Evolutionary conservation across 2,888 invertebrate genomes (phyloP).

Genomic region (Torymus auratus): DNA sequence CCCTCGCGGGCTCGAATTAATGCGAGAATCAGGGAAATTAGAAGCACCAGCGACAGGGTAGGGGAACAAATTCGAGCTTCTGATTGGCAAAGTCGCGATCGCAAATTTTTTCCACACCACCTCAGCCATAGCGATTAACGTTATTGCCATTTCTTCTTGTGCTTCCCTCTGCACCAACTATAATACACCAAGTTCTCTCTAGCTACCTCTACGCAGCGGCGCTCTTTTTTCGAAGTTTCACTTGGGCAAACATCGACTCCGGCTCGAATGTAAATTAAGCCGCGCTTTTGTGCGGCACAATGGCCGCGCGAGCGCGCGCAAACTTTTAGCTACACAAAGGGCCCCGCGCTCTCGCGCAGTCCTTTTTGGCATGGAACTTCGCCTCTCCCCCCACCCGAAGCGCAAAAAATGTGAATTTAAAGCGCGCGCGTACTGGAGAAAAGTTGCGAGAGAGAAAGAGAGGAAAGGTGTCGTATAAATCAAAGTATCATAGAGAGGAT

Average conservation of each 20-base stretch:
- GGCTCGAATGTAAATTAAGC: constrained; percentile 27
- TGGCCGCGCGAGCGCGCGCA: not conserved
- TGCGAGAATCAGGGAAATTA: constrained; percentile 56
- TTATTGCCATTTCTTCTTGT: no score
- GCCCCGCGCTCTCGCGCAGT: not conserved
- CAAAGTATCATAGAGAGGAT: not conserved
- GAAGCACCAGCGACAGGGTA: constrained; percentile 29
- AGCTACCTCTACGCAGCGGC: no score
- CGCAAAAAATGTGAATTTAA: constrained; percentile 14
- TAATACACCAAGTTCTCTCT: no score
- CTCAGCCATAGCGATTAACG: no score
- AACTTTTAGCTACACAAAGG: constrained; percentile 47
- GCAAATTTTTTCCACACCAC: not conserved
- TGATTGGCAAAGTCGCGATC: constrained; percentile 45
- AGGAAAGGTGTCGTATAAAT: not conserved
- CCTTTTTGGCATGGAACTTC: no score
- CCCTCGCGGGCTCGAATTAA: constrained; percentile 27
- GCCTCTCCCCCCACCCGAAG: not conserved
- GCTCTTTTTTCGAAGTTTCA: not conserved
- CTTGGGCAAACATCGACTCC: constrained; percentile 26
- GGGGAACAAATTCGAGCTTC: constrained; percentile 13
- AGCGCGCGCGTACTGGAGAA: not conserved
- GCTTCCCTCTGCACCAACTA: no score
- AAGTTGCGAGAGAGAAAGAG: not conserved
- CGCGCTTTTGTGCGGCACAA: constrained; percentile 43